phyloP scores from a whole-genome alignment of 2,113 vertebrate genomes.

The Guaruba guarouba region DNA sequence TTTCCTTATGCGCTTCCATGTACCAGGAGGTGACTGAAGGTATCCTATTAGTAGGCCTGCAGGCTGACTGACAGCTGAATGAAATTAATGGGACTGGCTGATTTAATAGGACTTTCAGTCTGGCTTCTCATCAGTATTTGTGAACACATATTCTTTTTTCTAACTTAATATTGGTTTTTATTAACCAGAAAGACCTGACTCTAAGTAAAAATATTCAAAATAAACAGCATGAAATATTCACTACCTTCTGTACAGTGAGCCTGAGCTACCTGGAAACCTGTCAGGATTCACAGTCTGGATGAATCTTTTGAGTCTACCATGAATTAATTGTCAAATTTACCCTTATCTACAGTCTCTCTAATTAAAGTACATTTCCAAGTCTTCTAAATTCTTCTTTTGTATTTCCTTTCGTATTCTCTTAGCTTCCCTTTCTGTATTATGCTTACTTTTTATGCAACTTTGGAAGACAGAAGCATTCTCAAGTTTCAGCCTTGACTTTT shows the following conservation, averaged over 20 bases:
- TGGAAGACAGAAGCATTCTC: not conserved
- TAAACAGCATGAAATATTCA: constrained; percentile 69
- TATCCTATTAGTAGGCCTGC: not conserved
- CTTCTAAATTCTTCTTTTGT: not conserved
- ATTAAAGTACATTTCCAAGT: not conserved
- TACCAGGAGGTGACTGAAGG: not conserved
- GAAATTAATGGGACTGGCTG: not conserved
- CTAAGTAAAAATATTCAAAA: constrained; percentile 6
- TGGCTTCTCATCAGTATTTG: not conserved
- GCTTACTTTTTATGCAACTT: not conserved
- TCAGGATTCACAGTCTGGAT: not conserved
- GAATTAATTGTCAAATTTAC: not conserved
- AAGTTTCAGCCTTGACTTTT: not conserved
- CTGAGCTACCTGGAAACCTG: not conserved
- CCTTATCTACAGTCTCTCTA: not conserved
- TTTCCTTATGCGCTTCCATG: accelerated
- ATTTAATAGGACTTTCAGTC: not conserved
- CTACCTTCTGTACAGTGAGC: not conserved
- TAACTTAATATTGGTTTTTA: not conserved
- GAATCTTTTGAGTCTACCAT: not conserved
- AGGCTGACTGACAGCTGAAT: not conserved
- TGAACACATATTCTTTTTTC: not conserved
- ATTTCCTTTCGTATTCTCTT: not conserved
- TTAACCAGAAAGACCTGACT: not conserved
- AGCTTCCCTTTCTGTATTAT: not conserved